Base-by-base conservation (phyloP, 2,888 invertebrate genomes). In the Erannis defoliaria region DNA sequence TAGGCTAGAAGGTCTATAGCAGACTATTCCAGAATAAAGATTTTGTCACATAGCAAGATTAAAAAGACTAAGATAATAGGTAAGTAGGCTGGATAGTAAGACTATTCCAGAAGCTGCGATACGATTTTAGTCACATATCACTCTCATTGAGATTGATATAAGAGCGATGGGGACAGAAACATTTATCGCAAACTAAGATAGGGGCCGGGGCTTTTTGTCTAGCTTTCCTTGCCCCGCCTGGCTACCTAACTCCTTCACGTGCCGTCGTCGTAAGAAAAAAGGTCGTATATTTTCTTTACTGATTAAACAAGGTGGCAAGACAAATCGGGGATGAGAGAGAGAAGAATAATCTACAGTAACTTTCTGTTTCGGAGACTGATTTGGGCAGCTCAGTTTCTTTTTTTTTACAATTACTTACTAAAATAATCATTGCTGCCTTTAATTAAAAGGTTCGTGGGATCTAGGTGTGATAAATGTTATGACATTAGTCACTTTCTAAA, bases 221-320 rank as follows among this genome's bases (percentile, higher is more conserved):
- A 23, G 31, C 10, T 31, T 12, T 33, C 16, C 14, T 10, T 12
- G 35, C 49, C 49, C 49, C 21, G n/a, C n/a, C 21, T 29, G 5
- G 3, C 3, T 12, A 2, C 29, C 51, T 51, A 14, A 19, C 26
- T 51, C 40, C 40, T 19, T 31, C 19, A 40, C 29, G 23, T 40
- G 26, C 51, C 23, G 71, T 75, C 23, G 71, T 75, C 37, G 43
- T 43, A 76, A 77, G 78, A 81, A 82, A 76, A 76, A 79, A 80
- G 71, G 74, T 74, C 70, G 77, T 75, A 76, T 80, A 81, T 85
- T 86, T 81, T 73, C 80, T 84, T 79, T 71, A 74, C 81, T 85
- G 85, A 89, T 86, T 88, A n/a, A n/a, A 68, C 68, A 62, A 86
- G 80, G 74, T 70, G 74, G 73, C 67, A 79, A 86, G 86, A 89